These are phyloP conservation scores for Sitta carolinensis DNA, from an alignment of 2,797 vertebrate species.

Conservation along the genomic window DNA sequence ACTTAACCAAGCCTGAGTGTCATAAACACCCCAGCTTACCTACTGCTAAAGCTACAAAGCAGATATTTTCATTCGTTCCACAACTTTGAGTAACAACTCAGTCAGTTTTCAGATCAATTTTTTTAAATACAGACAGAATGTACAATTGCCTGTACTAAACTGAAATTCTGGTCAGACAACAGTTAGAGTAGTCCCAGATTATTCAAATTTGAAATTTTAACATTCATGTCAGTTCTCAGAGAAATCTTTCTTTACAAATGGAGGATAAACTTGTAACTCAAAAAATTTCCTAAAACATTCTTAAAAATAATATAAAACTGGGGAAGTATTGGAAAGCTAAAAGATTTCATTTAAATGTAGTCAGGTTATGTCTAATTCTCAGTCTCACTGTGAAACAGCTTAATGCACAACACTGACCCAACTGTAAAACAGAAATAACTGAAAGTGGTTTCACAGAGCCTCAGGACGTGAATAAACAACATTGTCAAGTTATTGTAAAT, in stretches of 20 bases:
- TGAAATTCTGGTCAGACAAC: background rate
- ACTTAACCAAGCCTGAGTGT: background rate
- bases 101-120: background rate
- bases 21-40: background rate
- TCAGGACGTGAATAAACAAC: rapidly evolving
- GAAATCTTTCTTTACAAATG: background rate
- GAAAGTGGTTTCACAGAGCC: background rate
- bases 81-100: background rate
- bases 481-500: background rate
- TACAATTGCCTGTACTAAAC: background rate
- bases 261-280: background rate
- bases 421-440: background rate
- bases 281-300: background rate
- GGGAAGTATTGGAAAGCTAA: background rate
- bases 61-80: background rate
- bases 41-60: background rate
- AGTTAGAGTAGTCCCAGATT: background rate
- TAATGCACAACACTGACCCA: background rate
- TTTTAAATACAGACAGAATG: background rate
- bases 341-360: background rate
- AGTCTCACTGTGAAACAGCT: background rate
- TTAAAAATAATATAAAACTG: background rate
- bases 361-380: background rate
- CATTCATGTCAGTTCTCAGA: background rate
- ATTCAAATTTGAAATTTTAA: background rate